Base-by-base conservation (phyloP, 2,888 invertebrate species). In the Nephrotoma flavescens region DNA sequence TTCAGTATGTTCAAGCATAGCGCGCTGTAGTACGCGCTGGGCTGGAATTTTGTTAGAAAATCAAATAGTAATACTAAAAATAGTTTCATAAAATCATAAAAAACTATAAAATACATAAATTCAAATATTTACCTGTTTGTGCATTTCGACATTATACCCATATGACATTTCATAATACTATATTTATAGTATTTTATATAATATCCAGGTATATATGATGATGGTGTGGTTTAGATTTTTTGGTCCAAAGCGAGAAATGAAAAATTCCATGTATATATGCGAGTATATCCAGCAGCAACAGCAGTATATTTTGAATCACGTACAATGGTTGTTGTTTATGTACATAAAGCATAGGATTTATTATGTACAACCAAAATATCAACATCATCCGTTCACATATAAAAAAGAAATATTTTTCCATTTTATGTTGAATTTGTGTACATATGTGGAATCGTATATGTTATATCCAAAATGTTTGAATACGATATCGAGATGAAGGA, bases 91-190 rank as follows among this genome's bases (percentile, higher is more conserved):
- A 47, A 47, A 47, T 47, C n/a, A 11, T n/a, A 47, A 11, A 83
- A 83, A 42, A 42, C 9, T 85, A 42, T 4, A 85, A 44, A 44
- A 31, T 31, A 31, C 12, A 85, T 83, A 83, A 86, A 86, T 44
- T 44, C 31, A 42, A 86, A 52, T 83, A 92, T 94, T 93, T 93
- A 97, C 97, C 96, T 98, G 98, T 94, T 98, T 98, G 93, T 97
- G 97, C 97, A 98, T 97, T 93, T 98, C 98, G 91, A 97, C 97
- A 93, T 98, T 98, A 92, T 98, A 95, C 90, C 97, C 97, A 93
- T 98, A 98, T 87, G 97, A 97, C 97, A 98, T 98, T 94, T 98
- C 98, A 94, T 98, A 98, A 93, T 98, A 98, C 97, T 97, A 96
- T 90, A 89, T 89, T 88, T 87, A 42, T 44, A 87, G 71, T 45